Percentiles rank a stretch among this genome's conserved stretches.
Evolutionary conservation across 2,113 vertebrate genomes (phyloP).

Genomic region (Raja brachyura): DNA sequence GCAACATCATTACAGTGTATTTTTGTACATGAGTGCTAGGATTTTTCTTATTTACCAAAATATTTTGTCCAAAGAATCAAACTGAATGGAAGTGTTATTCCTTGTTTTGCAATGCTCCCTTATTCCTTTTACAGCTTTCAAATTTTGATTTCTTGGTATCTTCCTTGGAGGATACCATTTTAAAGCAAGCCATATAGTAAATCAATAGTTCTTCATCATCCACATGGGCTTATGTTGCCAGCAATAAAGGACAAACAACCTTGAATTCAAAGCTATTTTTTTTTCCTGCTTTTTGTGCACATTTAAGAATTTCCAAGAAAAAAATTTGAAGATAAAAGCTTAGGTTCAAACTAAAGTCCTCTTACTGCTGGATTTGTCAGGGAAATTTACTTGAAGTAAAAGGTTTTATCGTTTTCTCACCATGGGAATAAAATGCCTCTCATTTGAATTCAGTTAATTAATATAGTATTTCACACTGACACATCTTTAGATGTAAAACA

Average conservation of each 20-base stretch:
- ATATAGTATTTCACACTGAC: neutral
- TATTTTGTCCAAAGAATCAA: neutral
- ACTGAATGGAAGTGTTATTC: neutral
- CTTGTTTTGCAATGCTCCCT: neutral
- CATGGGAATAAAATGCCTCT: conserved; percentile 15
- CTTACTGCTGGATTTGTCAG: neutral
- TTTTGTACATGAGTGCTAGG: too few species aligned
- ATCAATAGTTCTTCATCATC: neutral
- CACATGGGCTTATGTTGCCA: neutral
- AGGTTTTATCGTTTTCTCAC: neutral
- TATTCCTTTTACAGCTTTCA: neutral
- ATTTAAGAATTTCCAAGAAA: conserved; percentile 22
- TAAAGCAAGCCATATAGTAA: too few species aligned
- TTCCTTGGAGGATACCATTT: neutral
- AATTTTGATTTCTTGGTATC: neutral
- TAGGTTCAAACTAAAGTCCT: neutral
- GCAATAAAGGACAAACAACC: neutral
- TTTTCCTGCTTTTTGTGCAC: neutral
- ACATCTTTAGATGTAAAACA: neutral
- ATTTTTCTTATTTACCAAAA: neutral
- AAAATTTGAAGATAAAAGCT: neutral
- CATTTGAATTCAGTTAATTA: neutral
- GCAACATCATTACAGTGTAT: too few species aligned
- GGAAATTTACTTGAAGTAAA: neutral
- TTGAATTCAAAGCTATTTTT: neutral